Conservation (phyloP, 30 jellyfish, hydroid and myxozoan genomes). For the Hydra vulgaris region DNA sequence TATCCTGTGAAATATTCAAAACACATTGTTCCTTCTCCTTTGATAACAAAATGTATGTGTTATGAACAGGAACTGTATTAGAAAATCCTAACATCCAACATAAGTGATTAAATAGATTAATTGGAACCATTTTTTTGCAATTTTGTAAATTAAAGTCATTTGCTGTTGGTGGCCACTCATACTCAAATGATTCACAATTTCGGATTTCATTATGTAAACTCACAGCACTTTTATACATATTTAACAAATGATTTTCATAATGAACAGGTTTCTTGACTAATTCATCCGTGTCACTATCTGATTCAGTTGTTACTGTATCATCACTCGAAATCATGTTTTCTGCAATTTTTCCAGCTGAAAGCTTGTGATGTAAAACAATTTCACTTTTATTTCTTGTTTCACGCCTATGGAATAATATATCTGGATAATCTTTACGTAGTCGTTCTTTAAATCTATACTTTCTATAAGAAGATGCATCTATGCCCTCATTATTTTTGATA, state of each 20-base stretch:
- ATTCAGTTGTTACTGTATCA: not conserved
- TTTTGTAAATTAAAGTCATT: slow-evolving; percentile 17
- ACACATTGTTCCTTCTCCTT: not conserved
- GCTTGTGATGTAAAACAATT: slow-evolving; percentile 7
- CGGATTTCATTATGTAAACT: not conserved
- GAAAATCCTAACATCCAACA: slow-evolving; percentile 38
- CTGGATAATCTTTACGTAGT: slow-evolving; percentile 9
- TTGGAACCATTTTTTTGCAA: slow-evolving; percentile 25
- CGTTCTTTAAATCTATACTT: slow-evolving; percentile 9
- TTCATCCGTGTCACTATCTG: slow-evolving; percentile 1
- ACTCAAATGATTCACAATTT: not conserved
- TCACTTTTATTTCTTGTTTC: slow-evolving; percentile 11
- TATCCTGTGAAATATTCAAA: slow-evolving; percentile 48
- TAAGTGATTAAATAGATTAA: slow-evolving; percentile 26
- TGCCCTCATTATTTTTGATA: slow-evolving; percentile 1
- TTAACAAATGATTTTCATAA: not conserved
- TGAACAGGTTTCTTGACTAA: not conserved
- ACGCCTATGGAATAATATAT: slow-evolving; percentile 9
- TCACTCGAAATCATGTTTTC: slow-evolving; percentile 4
- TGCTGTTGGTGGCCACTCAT: slow-evolving; percentile 54
- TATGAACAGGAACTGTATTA: slow-evolving; percentile 8
- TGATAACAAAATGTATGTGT: slow-evolving; percentile 14
- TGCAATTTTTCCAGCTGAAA: slow-evolving; percentile 24
- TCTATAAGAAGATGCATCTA: slow-evolving; percentile 17
- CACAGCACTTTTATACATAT: slow-evolving; percentile 4